These are phyloP conservation scores for Teleopsis dalmanni DNA, from an alignment of 1,140 invertebrate genomes.

Conservation along the genomic window DNA sequence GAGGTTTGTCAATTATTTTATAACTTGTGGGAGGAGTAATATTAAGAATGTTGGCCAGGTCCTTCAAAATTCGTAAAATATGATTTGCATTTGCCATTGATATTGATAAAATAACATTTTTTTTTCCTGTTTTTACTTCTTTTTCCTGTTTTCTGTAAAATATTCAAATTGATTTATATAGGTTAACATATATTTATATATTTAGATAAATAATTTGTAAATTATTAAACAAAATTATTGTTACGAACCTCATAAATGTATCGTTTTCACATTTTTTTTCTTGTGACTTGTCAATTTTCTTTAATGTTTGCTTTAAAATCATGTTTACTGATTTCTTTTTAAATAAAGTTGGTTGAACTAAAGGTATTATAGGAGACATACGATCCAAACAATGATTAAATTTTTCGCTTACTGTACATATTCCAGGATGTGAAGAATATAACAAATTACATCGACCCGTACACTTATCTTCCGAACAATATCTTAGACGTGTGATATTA, in stretches of 20 bases:
- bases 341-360: constrained; percentile 18
- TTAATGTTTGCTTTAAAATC: background rate
- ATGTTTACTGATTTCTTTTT: too few relatives aligned
- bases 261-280: background rate
- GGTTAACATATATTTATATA: background rate
- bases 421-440: constrained; percentile 26
- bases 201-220: background rate
- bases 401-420: constrained; percentile 29
- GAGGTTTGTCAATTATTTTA: constrained; percentile 28
- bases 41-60: constrained; percentile 84
- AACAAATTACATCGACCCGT: background rate
- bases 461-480: background rate
- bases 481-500: background rate
- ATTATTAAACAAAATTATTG: background rate
- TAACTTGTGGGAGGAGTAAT: constrained; percentile 80
- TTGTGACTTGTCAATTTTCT: constrained; percentile 2
- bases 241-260: background rate
- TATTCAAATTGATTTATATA: background rate
- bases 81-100: constrained; percentile 88
- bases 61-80: constrained; percentile 80
- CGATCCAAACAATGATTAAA: constrained; percentile 36
- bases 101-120: constrained; percentile 85
- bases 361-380: constrained; percentile 65
- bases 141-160: too few relatives aligned
- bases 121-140: constrained; percentile 47